Conservation (phyloP, 2,888 invertebrate genomes). For the Erynnis tages region DNA sequence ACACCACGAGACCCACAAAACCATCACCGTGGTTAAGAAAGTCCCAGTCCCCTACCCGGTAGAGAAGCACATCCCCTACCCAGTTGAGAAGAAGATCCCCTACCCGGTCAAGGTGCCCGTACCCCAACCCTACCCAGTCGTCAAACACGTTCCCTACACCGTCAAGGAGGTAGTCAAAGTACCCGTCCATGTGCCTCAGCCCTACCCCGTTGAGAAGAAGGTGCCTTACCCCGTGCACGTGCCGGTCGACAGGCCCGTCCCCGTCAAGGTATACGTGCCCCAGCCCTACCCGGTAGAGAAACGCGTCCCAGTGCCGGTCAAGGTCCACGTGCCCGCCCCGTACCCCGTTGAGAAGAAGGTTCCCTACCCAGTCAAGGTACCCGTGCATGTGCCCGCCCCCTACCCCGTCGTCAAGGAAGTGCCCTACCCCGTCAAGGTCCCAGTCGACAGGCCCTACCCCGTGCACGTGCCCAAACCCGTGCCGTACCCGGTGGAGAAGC, state of each 20-base stretch:
- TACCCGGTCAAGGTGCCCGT: conserved; percentile 84
- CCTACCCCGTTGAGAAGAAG: conserved; percentile 85
- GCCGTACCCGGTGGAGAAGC: conserved; percentile 82
- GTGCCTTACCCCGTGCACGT: conserved; percentile 80
- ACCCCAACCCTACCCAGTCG: conserved; percentile 86
- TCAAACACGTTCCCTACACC: conserved; percentile 84
- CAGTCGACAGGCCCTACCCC: conserved; percentile 84
- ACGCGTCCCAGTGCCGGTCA: conserved; percentile 84
- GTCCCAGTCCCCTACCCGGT: conserved; percentile 88
- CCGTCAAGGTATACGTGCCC: conserved; percentile 80
- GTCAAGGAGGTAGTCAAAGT: conserved; percentile 84
- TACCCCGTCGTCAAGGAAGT: conserved; percentile 83
- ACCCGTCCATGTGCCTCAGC: conserved; percentile 84
- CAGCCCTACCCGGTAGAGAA: conserved; percentile 83
- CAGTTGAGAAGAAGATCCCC: conserved; percentile 84
- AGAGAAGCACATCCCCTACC: conserved; percentile 85
- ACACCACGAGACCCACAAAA: conserved; percentile 83
- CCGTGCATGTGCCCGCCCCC: conserved; percentile 83
- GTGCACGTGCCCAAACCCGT: conserved; percentile 83
- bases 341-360: conserved; percentile 85
- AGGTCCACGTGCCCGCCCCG: conserved; percentile 85
- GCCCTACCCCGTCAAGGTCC: conserved; percentile 83
- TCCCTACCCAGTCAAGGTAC: conserved; percentile 83
- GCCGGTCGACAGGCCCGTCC: conserved; percentile 75
- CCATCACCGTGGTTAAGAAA: conserved; percentile 87